phyloP scores from a whole-genome alignment of 1,140 invertebrate genomes.

The Apis laboriosa region DNA sequence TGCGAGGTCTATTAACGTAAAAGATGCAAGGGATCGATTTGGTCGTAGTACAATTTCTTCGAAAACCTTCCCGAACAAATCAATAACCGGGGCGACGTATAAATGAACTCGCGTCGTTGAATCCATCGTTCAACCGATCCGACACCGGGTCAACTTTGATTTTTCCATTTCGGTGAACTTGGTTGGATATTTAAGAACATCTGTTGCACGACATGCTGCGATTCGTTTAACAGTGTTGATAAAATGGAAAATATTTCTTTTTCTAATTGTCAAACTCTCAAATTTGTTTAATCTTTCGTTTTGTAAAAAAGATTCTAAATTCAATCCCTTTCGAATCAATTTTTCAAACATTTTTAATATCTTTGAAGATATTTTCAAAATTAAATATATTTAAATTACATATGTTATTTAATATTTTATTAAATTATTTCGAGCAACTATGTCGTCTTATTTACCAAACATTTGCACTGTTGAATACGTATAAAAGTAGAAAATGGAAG shows the following conservation, averaged over 20 bases:
- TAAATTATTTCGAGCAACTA: no score
- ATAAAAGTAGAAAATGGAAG: no score
- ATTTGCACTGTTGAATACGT: no score
- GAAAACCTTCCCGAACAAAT: slow-evolving; percentile 17
- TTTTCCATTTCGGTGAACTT: background rate
- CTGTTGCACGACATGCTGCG: background rate
- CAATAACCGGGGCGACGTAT: background rate
- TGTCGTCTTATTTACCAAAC: no score
- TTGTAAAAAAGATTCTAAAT: no score
- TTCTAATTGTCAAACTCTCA: background rate
- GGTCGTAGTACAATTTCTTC: background rate
- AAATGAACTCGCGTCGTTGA: slow-evolving; percentile 21
- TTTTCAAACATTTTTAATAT: no score
- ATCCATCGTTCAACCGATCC: background rate
- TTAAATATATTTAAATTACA: no score
- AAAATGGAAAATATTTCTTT: background rate
- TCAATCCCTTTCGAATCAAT: no score
- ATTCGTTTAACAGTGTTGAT: background rate
- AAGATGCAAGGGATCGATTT: slow-evolving; percentile 28
- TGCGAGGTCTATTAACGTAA: background rate
- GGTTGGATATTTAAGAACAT: background rate
- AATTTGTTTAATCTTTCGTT: no score
- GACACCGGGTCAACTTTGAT: background rate
- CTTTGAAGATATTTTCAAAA: no score
- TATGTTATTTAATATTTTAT: no score